A percentile compares a stretch with the other conserved stretches of the same genome.
Conservation (phyloP, 2,797 vertebrate species). For the Melanotaenia boesemani region DNA sequence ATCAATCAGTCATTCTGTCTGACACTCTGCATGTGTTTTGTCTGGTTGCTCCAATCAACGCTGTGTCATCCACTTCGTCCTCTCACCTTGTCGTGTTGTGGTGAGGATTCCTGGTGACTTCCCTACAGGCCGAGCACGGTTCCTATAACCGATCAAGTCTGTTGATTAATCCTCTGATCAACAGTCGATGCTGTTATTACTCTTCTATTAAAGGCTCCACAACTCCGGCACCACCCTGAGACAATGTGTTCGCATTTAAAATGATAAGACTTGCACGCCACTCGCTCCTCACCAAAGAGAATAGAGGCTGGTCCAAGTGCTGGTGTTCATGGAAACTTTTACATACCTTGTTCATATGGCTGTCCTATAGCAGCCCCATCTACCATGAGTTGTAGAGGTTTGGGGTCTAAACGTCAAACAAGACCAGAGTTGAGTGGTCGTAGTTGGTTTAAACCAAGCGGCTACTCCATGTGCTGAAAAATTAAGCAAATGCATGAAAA, state of each 20-base stretch:
- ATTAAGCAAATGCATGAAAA: background rate
- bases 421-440: background rate
- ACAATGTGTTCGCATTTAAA: background rate
- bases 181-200: too few relatives aligned
- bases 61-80: conserved; percentile 15
- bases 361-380: background rate
- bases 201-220: too few relatives aligned
- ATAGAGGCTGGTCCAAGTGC: too few relatives aligned
- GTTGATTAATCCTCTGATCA: background rate
- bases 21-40: conserved; percentile 39
- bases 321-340: too few relatives aligned
- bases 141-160: too few relatives aligned
- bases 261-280: background rate
- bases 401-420: background rate
- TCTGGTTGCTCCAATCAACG: conserved; percentile 39
- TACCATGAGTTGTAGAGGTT: background rate
- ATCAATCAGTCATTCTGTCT: conserved; percentile 38
- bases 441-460: background rate
- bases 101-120: background rate
- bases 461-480: background rate
- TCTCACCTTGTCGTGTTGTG: background rate
- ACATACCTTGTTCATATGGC: too few relatives aligned
- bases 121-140: too few relatives aligned
- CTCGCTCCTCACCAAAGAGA: too few relatives aligned
- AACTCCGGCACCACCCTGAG: background rate